Evolutionary conservation across 2,113 vertebrate genomes (phyloP).

Genomic region (Oreochromis aureus): DNA sequence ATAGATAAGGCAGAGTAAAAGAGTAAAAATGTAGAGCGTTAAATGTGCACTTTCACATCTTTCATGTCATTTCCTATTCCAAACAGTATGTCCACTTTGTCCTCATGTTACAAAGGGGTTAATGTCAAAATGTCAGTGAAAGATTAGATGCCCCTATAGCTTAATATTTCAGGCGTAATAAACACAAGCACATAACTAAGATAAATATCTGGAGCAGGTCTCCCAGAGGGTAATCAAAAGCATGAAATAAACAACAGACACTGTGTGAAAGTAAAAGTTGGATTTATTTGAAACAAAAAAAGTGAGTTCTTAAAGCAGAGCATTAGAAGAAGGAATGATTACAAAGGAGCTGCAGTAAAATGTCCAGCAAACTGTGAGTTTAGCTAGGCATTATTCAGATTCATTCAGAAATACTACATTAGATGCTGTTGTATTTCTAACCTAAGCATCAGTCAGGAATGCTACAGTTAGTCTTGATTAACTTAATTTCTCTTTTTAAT

Average conservation of each 20-base stretch:
- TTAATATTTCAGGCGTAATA: neutral
- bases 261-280: neutral
- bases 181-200: neutral
- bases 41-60: neutral
- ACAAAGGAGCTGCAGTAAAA: neutral
- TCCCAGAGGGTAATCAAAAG: neutral
- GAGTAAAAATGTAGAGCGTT: neutral
- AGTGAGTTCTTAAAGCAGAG: neutral
- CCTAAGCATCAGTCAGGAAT: neutral
- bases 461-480: neutral
- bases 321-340: neutral
- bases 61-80: neutral
- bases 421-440: neutral
- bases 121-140: neutral
- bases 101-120: neutral
- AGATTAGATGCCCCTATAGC: neutral
- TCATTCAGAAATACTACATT: neutral
- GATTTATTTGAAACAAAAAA: neutral
- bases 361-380: neutral
- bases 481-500: neutral
- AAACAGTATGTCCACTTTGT: neutral
- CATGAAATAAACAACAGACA: neutral
- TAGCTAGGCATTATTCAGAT: neutral
- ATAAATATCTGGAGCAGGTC: neutral
- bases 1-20: neutral